Percentiles rank a stretch among this genome's conserved stretches.
Conservation (phyloP, 2,797 vertebrate species). For the Pseudomugil tenellus region DNA sequence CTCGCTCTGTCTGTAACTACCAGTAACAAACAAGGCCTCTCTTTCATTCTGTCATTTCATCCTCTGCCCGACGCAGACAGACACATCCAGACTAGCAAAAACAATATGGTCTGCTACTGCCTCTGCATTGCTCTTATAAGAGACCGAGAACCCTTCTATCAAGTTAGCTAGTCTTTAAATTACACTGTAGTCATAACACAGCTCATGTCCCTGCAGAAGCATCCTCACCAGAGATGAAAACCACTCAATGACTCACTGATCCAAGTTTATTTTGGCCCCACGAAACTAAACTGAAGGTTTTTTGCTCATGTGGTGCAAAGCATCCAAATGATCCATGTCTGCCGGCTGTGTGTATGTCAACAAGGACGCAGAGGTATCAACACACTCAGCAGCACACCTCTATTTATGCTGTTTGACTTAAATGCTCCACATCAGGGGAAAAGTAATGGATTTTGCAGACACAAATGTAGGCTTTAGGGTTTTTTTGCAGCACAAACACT, state of each 20-base stretch:
- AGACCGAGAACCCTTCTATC: conserved; percentile 6
- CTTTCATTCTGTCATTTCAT: conserved; percentile 62
- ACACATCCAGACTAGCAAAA: conserved; percentile 27
- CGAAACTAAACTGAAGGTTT: conserved; percentile 28
- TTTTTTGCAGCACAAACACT: background rate
- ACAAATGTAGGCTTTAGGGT: background rate
- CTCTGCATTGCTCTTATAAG: background rate
- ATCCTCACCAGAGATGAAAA: conserved; percentile 19
- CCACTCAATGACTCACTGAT: conserved; percentile 17
- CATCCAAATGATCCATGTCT: conserved; percentile 45
- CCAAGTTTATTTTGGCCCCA: conserved; percentile 38
- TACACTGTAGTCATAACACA: background rate
- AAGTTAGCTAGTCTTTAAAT: conserved; percentile 9
- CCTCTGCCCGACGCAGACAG: conserved; percentile 33
- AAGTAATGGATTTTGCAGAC: background rate
- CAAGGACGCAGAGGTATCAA: conserved; percentile 41
- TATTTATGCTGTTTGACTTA: conserved; percentile 33
- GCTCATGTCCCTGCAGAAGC: conserved; percentile 1
- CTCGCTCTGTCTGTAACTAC: conserved; percentile 38
- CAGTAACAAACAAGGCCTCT: conserved; percentile 52
- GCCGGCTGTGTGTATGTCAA: conserved; percentile 57
- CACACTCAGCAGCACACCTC: conserved; percentile 40
- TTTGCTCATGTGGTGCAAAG: conserved; percentile 27
- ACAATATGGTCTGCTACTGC: conserved; percentile 10
- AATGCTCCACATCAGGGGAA: conserved; percentile 20